phyloP scores from a whole-genome alignment of 1,140 invertebrate genomes.

The Drosophila ercepeae region DNA sequence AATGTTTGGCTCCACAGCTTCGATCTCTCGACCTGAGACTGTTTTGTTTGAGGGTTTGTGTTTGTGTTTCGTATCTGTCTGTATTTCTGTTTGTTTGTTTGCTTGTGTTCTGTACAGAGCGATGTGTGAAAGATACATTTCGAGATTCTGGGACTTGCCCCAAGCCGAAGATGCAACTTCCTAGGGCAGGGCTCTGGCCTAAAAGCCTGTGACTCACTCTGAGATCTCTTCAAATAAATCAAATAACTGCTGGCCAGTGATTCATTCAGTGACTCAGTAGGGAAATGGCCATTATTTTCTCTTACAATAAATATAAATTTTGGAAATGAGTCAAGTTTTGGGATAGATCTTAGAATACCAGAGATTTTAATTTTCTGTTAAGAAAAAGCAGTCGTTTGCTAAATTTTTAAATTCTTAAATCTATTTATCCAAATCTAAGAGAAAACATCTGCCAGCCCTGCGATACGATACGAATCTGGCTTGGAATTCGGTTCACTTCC shows the following conservation, averaged over 20 bases:
- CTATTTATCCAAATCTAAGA: not conserved
- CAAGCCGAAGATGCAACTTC: slow-evolving; percentile 7
- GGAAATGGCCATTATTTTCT: not conserved
- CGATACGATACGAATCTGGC: not conserved
- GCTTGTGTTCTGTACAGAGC: slow-evolving; percentile 26
- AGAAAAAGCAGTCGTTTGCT: not conserved
- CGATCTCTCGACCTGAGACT: slow-evolving; percentile 25
- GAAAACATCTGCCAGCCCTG: slow-evolving; percentile 14
- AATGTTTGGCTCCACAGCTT: slow-evolving; percentile 35
- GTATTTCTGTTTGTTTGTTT: slow-evolving; percentile 17
- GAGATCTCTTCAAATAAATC: slow-evolving; percentile 13
- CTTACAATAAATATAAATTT: not conserved
- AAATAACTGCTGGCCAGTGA: slow-evolving; percentile 6
- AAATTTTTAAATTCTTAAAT: not conserved
- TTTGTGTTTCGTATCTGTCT: slow-evolving; percentile 7
- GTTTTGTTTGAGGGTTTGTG: not conserved
- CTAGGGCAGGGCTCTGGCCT: slow-evolving; percentile 22
- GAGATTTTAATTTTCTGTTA: not conserved
- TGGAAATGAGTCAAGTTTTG: not conserved
- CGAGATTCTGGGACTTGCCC: slow-evolving; percentile 26
- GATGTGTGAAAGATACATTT: slow-evolving; percentile 53
- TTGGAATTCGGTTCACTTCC: slow-evolving; percentile 36
- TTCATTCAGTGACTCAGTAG: slow-evolving; percentile 11
- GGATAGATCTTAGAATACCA: not conserved
- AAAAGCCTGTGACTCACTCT: slow-evolving; percentile 18